These are phyloP conservation scores for Ips typographus DNA, from an alignment of 1,140 invertebrate species.

Conservation along the genomic window DNA sequence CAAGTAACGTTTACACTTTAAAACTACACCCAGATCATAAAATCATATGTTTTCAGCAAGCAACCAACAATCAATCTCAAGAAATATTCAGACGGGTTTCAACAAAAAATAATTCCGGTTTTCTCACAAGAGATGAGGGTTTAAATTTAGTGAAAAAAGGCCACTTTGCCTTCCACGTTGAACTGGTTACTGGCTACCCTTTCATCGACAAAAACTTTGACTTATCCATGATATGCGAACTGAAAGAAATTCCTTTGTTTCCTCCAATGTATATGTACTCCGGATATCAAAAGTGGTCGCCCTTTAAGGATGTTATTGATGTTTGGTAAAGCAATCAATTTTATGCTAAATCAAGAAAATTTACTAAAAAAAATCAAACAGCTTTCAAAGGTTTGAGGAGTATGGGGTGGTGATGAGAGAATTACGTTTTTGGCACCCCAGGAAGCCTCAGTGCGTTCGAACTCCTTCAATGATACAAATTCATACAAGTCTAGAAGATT, in stretches of 20 bases:
- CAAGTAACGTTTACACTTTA: conserved; percentile 22
- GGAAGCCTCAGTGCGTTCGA: conserved; percentile 39
- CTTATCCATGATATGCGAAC: conserved; percentile 44
- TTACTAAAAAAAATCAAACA: conserved; percentile 17
- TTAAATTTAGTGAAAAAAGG: conserved; percentile 41
- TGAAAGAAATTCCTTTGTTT: conserved; percentile 46
- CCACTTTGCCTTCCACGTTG: conserved; percentile 45
- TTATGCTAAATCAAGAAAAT: background rate
- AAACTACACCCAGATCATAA: background rate
- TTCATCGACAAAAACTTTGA: conserved; percentile 43
- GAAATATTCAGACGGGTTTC: conserved; percentile 22
- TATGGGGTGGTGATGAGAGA: conserved; percentile 36
- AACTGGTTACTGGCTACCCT: conserved; percentile 44
- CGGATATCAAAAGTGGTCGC: conserved; percentile 43
- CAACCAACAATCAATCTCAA: conserved; percentile 15
- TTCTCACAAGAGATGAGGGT: conserved; percentile 37
- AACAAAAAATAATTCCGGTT: conserved; percentile 28
- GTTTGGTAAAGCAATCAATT: conserved; percentile 39
- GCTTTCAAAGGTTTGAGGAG: conserved; percentile 38
- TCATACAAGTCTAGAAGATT: conserved; percentile 37
- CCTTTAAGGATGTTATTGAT: conserved; percentile 43
- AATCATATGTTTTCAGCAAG: conserved; percentile 1
- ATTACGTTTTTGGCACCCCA: conserved; percentile 37
- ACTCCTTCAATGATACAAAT: conserved; percentile 24
- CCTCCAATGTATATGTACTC: conserved; percentile 41